Evolutionary conservation across 1,140 invertebrate species (phyloP), one percentile per base, ranked within the genome.

Genomic region (Coenobita brevimanus): DNA sequence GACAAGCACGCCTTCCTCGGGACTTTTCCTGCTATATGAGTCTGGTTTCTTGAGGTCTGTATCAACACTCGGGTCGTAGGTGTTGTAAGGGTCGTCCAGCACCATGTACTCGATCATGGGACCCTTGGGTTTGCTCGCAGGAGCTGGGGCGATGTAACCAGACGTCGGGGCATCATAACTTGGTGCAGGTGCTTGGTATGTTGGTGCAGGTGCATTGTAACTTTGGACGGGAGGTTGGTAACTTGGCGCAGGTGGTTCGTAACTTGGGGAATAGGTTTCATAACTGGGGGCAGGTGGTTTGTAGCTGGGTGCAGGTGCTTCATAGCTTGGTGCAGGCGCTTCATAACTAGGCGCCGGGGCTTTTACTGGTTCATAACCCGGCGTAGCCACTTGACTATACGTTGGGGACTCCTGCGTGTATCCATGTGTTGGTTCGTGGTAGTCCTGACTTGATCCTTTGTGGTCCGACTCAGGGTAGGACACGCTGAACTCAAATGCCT

Each of bases 61-160:
- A 24, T 87, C 84, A n/a, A 57, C 76, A 13, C 80, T 78, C 0
- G 84, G 60, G 50, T 87, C 79, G 67, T 87, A 87, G 0, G 84
- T 87, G 24, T 87, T 87, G 67, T 81, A 87, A 0, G 84, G 84
- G 50, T 87, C 84, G 27, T 87, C 84, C n/a, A 87, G 43, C 0
- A 71, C 6, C 21, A 80, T 76, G 75, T 87, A 87, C 1, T n/a
- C 6, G n/a, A 81, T 87, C 1, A 17, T 27, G 2, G 84, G 75
- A 3, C 71, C 71, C 50, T n/a, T 10, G 71, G 54, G 36, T 10
- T 76, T 85, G 84, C 38, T 38, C 33, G 6, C 8, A 13, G 57
- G 1, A 6, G 75, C 21, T 24, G 82, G 82, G 38, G 27, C 15
- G 3, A 13, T 69, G 73, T 84, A 76, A n/a, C 69, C n/a, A 0